Conservation (phyloP, 2,113 vertebrate genomes). For the Zapus hudsonius region DNA sequence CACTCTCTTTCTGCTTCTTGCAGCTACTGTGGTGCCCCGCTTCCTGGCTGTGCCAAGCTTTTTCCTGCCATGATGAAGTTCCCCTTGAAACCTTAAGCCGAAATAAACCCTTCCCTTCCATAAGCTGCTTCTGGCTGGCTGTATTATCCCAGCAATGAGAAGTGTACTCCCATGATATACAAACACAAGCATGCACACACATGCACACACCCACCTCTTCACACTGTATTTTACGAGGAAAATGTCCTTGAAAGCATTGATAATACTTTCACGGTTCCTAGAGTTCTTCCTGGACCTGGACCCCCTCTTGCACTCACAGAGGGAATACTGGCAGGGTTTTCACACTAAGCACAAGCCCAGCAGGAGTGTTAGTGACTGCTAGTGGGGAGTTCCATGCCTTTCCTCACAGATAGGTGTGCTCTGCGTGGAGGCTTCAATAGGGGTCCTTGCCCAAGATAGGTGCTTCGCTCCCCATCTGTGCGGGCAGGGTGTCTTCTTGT, state of each 20-base stretch:
- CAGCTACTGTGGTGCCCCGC: too few species aligned
- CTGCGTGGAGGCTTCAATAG: too few species aligned
- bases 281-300: background rate
- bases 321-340: rapidly evolving
- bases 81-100: too few species aligned
- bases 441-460: background rate
- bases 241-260: background rate
- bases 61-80: too few species aligned
- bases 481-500: too few species aligned
- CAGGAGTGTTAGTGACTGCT: background rate
- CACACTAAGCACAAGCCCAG: background rate
- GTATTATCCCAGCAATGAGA: too few species aligned
- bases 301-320: rapidly evolving
- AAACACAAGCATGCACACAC: background rate
- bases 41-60: too few species aligned
- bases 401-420: background rate
- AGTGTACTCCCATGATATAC: background rate
- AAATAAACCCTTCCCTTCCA: too few species aligned
- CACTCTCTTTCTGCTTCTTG: too few species aligned
- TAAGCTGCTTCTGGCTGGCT: too few species aligned
- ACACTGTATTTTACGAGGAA: background rate
- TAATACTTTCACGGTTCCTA: background rate
- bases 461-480: too few species aligned
- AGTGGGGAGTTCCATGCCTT: background rate
- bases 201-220: background rate